Evolutionary conservation across 2,797 vertebrate species (phyloP), one percentile per base, ranked within the genome.

Genomic region (Acanthopagrus latus): DNA sequence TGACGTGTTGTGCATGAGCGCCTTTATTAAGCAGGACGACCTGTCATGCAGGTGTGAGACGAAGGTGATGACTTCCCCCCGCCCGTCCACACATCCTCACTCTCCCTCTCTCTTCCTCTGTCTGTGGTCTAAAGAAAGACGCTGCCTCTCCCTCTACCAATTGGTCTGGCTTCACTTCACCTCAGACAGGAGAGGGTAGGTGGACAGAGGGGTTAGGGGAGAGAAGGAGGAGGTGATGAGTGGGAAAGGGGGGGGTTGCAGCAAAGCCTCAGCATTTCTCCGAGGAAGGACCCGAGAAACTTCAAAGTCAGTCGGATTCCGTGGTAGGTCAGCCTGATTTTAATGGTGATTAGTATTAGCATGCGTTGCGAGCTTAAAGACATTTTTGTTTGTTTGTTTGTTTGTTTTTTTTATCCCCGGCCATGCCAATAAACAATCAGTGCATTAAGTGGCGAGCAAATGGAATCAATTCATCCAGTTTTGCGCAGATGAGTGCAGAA

Each of bases 391-490:
- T 58, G 41, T 44, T 71, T 88, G 60, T 90, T 83, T 89, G 76
- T 87, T 90, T 88, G 84, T 93, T 85, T 89, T 93, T 89, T 93
- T 92, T 75, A 90, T 86, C 88, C 75, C 74, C 62, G 64, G 81
- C 81, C 77, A 84, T 75, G 90, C 90, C 90, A 91, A 94, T 94
- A 95, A 92, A 93, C 92, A 92, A 92, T 93, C 92, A 93, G 90
- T 55, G 87, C 90, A 92, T 94, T 94, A 95, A 93, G 91, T 93
- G 90, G 91, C 62, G 25, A 88, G 86, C 91, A 93, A 95, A 95
- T 93, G 91, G 91, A 92, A 94, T 94, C 91, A 94, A 91, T 94
- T 93, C 89, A 93, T 94, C 88, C 90, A 91, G 90, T 92, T 94
- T 93, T 94, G 91, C 74, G 79, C 90, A 93, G 91, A 94, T 93